Percentiles rank a stretch among this genome's conserved stretches.
These are phyloP conservation scores for Erinaceus europaeus DNA, from an alignment of 2,113 vertebrate genomes.

Conservation along the genomic window DNA sequence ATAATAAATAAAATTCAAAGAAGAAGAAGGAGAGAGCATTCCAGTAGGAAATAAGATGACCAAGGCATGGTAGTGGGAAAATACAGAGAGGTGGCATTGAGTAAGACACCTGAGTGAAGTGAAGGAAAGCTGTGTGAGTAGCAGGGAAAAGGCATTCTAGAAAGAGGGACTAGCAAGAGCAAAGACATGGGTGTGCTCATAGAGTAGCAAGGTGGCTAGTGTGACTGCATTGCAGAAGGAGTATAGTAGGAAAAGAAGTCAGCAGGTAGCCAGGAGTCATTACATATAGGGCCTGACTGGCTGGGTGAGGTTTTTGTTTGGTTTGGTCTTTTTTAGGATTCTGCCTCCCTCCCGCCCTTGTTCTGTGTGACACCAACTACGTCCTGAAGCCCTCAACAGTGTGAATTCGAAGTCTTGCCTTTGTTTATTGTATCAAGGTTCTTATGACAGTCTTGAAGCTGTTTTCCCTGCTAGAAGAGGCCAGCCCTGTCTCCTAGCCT, in stretches of 20 bases:
- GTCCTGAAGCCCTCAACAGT: neutral
- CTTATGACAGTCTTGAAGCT: neutral
- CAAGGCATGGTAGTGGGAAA: neutral
- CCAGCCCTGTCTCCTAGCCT: neutral
- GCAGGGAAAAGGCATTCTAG: neutral
- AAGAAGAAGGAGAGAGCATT: neutral
- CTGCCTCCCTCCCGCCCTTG: neutral
- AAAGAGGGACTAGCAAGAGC: neutral
- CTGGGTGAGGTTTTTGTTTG: conserved; percentile 12
- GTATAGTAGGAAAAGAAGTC: neutral
- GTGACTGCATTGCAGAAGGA: neutral
- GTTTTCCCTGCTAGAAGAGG: neutral
- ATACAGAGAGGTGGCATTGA: neutral
- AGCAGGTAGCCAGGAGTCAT: neutral
- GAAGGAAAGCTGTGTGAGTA: neutral
- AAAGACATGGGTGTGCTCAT: neutral
- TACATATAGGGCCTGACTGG: neutral
- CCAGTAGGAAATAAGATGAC: too few species aligned
- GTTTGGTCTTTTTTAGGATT: conserved; percentile 1
- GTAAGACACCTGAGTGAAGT: neutral
- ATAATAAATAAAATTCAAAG: too few species aligned
- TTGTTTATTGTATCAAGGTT: neutral
- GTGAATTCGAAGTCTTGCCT: conserved; percentile 14
- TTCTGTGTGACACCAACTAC: neutral
- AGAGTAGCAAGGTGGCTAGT: neutral